Evolutionary conservation across 2,888 invertebrate genomes (phyloP), one percentile per base, ranked within the genome.

Genomic region (Ophion obscuratus): DNA sequence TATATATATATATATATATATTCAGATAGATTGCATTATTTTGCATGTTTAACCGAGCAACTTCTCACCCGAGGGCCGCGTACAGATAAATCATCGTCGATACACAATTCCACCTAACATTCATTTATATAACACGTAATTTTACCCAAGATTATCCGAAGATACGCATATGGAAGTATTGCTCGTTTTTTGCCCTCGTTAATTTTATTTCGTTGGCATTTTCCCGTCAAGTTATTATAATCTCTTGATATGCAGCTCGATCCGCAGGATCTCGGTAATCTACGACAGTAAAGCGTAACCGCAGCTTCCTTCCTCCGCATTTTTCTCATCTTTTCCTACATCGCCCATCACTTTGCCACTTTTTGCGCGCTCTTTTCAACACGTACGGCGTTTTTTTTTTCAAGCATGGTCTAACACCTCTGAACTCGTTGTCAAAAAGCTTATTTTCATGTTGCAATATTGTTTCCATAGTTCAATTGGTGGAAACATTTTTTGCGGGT

Each of bases 221-320:
- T 36, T 61, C 24, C 57, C 20, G 31, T 7, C 17, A 20, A 57
- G 40, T 44, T 64, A 44, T 44, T 57, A 74, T 67, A 59, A 44
- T 68, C 62, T 75, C 70, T 68, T 27, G 76, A 84, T 77, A 47
- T 68, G 40, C 27, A 24, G 57, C 10, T 57, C 17, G 53, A 61
- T 76, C 31, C 68, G 59, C 68, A 70, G 67, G 81, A 81, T 79
- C 84, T 75, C 67, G 81, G 27, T 83, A 80, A 77, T 81, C 77
- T 44, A 74, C 81, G 67, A 59, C 36, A 31, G n/a, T 47, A 14
- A 20, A 74, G 44, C 62, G 27, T 47, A 74, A 86, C 87, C 83
- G 70, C 83, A 82, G 85, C 73, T 82, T 82, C 81, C 86, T 85
- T 88, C 83, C 86, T 84, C 27, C 68, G 68, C 53, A 36, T 66